phyloP scores from a whole-genome alignment of 2,113 vertebrate species.

The Coregonus clupeaformis region DNA sequence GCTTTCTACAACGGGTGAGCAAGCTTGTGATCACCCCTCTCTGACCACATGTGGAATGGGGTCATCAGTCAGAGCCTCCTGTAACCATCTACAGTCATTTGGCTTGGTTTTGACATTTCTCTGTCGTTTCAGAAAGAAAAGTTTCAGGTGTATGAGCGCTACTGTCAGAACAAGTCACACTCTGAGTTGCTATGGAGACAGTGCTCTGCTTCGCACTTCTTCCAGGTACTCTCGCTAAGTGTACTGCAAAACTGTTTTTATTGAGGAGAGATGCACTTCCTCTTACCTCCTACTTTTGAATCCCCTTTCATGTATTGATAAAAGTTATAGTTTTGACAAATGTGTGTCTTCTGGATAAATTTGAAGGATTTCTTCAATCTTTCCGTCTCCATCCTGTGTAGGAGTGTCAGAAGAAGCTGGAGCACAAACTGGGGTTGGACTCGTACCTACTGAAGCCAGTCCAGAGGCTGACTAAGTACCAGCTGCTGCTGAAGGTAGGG shows the following conservation, averaged over 20 bases:
- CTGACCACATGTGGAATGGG: not conserved
- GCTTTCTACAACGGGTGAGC: constrained; percentile 91
- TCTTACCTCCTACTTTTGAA: too few species aligned
- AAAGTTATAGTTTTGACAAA: too few species aligned
- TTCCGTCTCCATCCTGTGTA: constrained; percentile 49
- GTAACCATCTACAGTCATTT: not conserved
- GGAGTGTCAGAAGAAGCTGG: constrained; percentile 93
- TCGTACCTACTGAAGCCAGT: constrained; percentile 97
- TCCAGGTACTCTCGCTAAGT: constrained; percentile 78
- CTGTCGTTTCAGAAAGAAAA: constrained; percentile 81
- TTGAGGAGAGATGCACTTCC: too few species aligned
- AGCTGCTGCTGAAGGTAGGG: constrained; percentile 90
- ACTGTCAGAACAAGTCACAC: constrained; percentile 95
- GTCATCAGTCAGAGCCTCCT: not conserved
- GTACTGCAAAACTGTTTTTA: too few species aligned
- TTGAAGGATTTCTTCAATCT: not conserved
- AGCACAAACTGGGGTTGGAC: constrained; percentile 92
- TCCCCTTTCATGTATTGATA: too few species aligned
- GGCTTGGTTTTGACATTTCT: not conserved
- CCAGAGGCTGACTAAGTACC: constrained; percentile 96
- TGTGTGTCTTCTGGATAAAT: not conserved
- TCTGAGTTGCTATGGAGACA: constrained; percentile 92
- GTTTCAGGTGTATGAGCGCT: constrained; percentile 96
- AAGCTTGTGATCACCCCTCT: constrained; percentile 8
- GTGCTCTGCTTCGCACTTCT: constrained; percentile 88